Evolutionary conservation across 2,113 vertebrate species (phyloP).

Genomic region (Anas platyrhynchos): DNA sequence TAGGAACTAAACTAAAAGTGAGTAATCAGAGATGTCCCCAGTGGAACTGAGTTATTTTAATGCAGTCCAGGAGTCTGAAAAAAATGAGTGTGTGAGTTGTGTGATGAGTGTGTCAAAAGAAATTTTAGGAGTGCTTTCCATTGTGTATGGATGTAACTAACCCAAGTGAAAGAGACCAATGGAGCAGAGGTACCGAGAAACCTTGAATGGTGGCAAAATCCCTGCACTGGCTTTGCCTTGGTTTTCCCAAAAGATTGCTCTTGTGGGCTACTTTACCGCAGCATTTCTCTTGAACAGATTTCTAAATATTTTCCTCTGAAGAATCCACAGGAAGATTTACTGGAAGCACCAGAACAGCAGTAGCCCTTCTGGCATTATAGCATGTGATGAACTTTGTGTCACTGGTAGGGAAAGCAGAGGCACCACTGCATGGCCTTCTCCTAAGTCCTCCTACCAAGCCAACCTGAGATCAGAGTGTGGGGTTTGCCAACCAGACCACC

Average conservation of each 20-base stretch:
- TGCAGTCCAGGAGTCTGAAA: conserved; percentile 3
- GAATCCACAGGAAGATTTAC: not conserved
- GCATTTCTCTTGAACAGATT: not conserved
- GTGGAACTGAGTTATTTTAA: not conserved
- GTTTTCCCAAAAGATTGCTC: not conserved
- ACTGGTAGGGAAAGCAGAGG: not conserved
- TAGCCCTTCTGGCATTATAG: not conserved
- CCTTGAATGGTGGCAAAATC: not conserved
- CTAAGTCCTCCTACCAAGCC: not conserved
- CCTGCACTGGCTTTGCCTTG: not conserved
- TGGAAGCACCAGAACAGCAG: not conserved
- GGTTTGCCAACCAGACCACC: not conserved
- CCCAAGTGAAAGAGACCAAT: not conserved
- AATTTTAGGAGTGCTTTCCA: not conserved
- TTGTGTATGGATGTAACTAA: not conserved
- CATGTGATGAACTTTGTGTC: not conserved
- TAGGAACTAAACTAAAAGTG: not conserved
- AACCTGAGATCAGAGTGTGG: not conserved
- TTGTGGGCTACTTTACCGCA: not conserved
- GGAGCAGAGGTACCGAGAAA: not conserved
- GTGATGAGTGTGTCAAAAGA: not conserved
- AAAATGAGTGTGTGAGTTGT: not conserved
- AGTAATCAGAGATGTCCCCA: not conserved
- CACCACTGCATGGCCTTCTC: not conserved
- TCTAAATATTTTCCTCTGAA: not conserved